Base-by-base conservation (phyloP, 2,797 vertebrate species). In the Premnoplex brunnescens region DNA sequence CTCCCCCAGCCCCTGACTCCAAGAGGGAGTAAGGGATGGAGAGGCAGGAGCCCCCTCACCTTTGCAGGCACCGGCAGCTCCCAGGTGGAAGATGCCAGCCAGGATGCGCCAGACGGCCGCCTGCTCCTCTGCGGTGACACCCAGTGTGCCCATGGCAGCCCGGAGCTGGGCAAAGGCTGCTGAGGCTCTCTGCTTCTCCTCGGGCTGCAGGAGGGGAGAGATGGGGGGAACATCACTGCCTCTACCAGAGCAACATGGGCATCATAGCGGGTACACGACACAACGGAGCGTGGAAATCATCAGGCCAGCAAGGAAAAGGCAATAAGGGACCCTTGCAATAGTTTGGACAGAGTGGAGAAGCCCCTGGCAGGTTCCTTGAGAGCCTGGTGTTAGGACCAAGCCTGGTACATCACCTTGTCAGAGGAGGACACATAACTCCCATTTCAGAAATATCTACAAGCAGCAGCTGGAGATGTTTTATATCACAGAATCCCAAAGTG, bases 61-160 rank as follows among this genome's bases (percentile, higher is more conserved):
- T 99, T 98, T 99, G 81, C 99, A 99, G 23, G 98, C 98, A 1
- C 99, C 99, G 0, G 99, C 99, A 0, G 96, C 98, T n/a, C 99
- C 99, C 39, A 99, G 98, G 97, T 99, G 99, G 97, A 99, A 99
- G 90, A 99, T 99, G 46, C 97, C 98, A 0, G 99, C 99, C 97
- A 99, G 88, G 67, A 99, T 92, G 2, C 98, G 98, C 99, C 99
- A 99, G 56, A 99, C 87, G 5, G 98, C 99, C 12, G 72, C 97
- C 97, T 99, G 99, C 97, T 99, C 99, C 3, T 98, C 88, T 0
- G 94, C 58, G 0, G 95, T 96, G 97, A 99, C 98, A 79, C 98
- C 98, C 96, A 99, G 97, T 0, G 86, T 98, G 95, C 97, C 98
- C 99, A 99, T 98, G 97, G 99, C 99, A 5, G 95, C 96, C 94